Evolutionary conservation across 2,888 invertebrate genomes (phyloP).

Genomic region (Drosophila kuntzei): DNA sequence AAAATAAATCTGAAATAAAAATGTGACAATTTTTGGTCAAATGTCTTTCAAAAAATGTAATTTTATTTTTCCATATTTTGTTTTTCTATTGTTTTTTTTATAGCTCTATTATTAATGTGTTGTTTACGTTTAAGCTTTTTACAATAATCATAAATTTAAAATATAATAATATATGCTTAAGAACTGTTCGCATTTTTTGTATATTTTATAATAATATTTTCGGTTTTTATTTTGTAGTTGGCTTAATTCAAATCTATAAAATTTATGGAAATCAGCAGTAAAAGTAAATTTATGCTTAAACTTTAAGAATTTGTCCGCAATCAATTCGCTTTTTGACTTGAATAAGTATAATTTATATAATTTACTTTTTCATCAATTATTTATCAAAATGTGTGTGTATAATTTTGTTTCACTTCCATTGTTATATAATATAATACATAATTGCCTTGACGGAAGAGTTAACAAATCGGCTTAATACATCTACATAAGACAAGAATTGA

Average conservation of each 20-base stretch:
- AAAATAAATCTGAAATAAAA: constrained; percentile 30
- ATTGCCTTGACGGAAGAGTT: constrained; percentile 68
- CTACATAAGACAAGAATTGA: constrained; percentile 59
- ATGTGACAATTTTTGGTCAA: constrained; percentile 27
- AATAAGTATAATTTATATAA: constrained; percentile 33
- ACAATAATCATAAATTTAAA: constrained; percentile 73
- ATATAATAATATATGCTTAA: constrained; percentile 53
- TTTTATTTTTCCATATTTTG: constrained; percentile 60
- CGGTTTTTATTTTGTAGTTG: constrained; percentile 40
- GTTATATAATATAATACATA: constrained; percentile 74
- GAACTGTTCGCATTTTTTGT: constrained; percentile 48
- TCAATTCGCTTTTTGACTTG: constrained; percentile 19
- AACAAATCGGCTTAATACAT: constrained; percentile 65
- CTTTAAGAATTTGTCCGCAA: constrained; percentile 56
- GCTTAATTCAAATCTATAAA: constrained; percentile 74
- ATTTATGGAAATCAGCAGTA: constrained; percentile 78
- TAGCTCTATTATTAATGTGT: constrained; percentile 53
- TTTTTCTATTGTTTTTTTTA: constrained; percentile 33
- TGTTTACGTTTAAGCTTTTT: constrained; percentile 65
- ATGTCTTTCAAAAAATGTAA: constrained; percentile 64
- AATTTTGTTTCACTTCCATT: constrained; percentile 36
- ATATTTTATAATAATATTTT: constrained; percentile 57
- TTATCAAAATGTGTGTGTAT: constrained; percentile 39
- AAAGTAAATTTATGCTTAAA: constrained; percentile 70
- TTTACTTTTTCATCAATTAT: constrained; percentile 30